A percentile compares a stretch with the other conserved stretches of the same genome.
These are phyloP conservation scores for Syngnathus acus DNA, from an alignment of 2,797 vertebrate genomes.

Conservation along the genomic window DNA sequence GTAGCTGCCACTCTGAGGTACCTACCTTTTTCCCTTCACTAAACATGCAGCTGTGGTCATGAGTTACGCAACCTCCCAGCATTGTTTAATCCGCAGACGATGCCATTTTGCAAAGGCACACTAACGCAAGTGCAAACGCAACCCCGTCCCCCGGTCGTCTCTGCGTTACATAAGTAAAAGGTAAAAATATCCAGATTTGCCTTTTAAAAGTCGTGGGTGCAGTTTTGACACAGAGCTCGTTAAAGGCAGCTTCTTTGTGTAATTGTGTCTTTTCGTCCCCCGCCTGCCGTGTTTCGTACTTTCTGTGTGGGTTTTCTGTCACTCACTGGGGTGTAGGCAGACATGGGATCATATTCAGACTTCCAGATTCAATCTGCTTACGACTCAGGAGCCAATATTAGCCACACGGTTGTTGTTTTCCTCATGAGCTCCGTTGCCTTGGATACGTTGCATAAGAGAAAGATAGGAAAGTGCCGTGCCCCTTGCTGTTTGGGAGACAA, in stretches of 20 bases:
- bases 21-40: constrained; percentile 13
- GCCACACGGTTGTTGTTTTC: constrained; percentile 70
- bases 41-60: constrained; percentile 19
- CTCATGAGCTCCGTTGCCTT: constrained; percentile 73
- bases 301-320: constrained; percentile 43
- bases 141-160: constrained; percentile 17
- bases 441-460: constrained; percentile 76
- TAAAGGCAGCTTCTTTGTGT: constrained; percentile 30
- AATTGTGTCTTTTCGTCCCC: neutral
- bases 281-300: constrained; percentile 3
- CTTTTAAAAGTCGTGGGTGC: constrained; percentile 34
- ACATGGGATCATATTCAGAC: constrained; percentile 67
- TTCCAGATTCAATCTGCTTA: constrained; percentile 65
- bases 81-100: constrained; percentile 20
- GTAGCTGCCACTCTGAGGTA: constrained; percentile 19
- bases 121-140: constrained; percentile 23
- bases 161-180: constrained; percentile 45
- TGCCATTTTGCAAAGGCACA: constrained; percentile 19
- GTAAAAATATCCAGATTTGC: constrained; percentile 48
- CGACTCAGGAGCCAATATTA: constrained; percentile 73
- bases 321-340: constrained; percentile 56
- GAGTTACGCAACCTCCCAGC: constrained; percentile 17
- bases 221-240: constrained; percentile 50
- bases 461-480: constrained; percentile 66
- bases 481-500: constrained; percentile 73